Percentiles rank a stretch among this genome's conserved stretches.
These are phyloP conservation scores for Monomorium pharaonis DNA, from an alignment of 1,140 invertebrate species.

Conservation along the genomic window DNA sequence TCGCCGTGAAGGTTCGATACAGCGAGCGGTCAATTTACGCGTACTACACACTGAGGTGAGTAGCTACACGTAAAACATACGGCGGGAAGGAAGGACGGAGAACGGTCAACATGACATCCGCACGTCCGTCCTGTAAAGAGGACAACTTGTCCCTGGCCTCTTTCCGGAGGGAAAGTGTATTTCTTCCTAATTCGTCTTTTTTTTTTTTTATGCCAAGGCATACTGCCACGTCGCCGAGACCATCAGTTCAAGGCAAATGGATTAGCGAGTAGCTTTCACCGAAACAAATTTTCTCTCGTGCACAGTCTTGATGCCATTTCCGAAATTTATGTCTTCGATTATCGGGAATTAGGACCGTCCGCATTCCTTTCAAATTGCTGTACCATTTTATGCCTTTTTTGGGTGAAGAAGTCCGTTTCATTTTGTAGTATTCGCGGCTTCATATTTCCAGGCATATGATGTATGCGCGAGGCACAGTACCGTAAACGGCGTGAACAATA, in stretches of 20 bases:
- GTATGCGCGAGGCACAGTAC: neutral
- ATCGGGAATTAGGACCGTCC: neutral
- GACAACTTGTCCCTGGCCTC: slow-evolving; percentile 26
- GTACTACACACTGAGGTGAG: neutral
- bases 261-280: neutral
- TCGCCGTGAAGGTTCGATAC: slow-evolving; percentile 10
- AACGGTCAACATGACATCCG: neutral
- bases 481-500: slow-evolving; percentile 41
- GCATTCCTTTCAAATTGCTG: neutral
- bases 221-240: neutral
- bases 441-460: neutral
- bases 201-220: slow-evolving; percentile 8
- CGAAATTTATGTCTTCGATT: neutral
- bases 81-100: neutral
- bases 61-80: slow-evolving; percentile 11
- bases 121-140: neutral
- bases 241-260: slow-evolving; percentile 6
- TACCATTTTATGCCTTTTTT: neutral
- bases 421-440: neutral
- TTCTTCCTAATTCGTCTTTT: neutral
- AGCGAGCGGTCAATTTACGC: slow-evolving; percentile 22
- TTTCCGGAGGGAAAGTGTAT: neutral
- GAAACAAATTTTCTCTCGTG: neutral
- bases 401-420: neutral
- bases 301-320: neutral